Base-by-base conservation (phyloP, 37 sponge, comb jelly and placozoan species). In the Theonella swinhoei region DNA sequence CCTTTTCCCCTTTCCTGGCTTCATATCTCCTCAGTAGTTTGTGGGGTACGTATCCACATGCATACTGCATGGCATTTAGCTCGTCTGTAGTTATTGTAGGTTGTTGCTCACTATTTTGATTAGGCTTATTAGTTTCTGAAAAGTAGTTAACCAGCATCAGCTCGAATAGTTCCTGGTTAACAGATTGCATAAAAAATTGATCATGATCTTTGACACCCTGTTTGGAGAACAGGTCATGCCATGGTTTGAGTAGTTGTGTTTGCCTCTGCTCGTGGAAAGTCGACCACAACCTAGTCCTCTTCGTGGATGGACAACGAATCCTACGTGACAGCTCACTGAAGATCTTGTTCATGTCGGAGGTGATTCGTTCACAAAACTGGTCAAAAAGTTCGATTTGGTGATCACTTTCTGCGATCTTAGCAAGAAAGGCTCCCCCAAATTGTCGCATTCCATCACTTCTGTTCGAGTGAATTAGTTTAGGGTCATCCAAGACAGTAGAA, bases 21-120 rank as follows among this genome's bases (percentile, higher is more conserved):
- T 87, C 87, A 23, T 72, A 87, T 31, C 39, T 77, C 35, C 59
- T 61, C 1, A 85, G 73, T n/a, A 85, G 43, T 33, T 39, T 42
- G 17, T 25, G n/a, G 20, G 83, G 83, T 30, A 82, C 83, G 60
- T 82, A 82, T 62, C 83, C 83, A 82, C 64, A 26, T 36, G 74
- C 64, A 36, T 82, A 82, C 63, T 40, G 39, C 39, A 82, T 54
- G 26, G 74, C 83, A 82, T 82, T 82, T 34, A 73, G 41, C 61
- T 82, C 83, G 61, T 82, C 83, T 24, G 39, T 72, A 34, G 71
- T 29, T 11, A 82, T 26, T 32, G 59, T 23, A 25, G 20, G 64
- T 62, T 7, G 20, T 29, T 77, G 61, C 2, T 20, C 54, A 14
- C 11, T 14, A 47, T 7, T 47, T 47, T 47, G 7, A 7, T 47